Percentiles rank a stretch among this genome's conserved stretches.
phyloP scores from a whole-genome alignment of 2,888 invertebrate species.

The Vesta saturnalis region DNA sequence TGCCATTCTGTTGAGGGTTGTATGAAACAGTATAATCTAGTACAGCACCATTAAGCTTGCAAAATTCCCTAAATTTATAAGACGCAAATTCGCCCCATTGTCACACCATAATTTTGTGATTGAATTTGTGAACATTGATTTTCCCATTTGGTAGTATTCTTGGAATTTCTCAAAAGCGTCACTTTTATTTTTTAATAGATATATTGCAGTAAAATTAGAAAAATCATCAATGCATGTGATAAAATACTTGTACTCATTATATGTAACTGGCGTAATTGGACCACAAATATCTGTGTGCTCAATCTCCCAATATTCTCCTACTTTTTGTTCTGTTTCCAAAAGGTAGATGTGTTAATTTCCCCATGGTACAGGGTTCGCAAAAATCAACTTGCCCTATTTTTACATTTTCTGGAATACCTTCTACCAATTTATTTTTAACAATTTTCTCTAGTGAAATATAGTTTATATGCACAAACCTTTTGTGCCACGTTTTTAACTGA shows the following conservation, averaged over 20 bases:
- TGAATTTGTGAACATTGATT: background rate
- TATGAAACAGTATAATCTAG: conserved; percentile 28
- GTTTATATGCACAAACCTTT: no score
- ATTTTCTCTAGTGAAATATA: no score
- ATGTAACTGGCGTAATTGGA: conserved; percentile 22
- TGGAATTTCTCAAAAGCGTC: conserved; percentile 16
- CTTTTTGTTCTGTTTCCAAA: conserved; percentile 36
- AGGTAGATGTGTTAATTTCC: conserved; percentile 36
- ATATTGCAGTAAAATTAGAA: conserved; percentile 20
- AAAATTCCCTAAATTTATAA: conserved; percentile 10
- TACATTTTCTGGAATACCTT: no score
- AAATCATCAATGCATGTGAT: conserved; percentile 30
- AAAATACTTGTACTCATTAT: conserved; percentile 25
- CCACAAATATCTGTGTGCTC: conserved; percentile 39
- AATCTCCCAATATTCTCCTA: conserved; percentile 34
- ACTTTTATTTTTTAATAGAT: conserved; percentile 22
- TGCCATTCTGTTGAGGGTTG: conserved; percentile 34
- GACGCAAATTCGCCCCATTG: conserved; percentile 16
- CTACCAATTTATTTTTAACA: no score
- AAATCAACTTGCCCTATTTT: no score
- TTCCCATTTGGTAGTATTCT: background rate
- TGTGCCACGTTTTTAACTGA: background rate
- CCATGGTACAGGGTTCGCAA: no score
- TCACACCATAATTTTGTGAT: conserved; percentile 7
- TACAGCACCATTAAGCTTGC: conserved; percentile 21